These are phyloP conservation scores for Hirundo rustica DNA, from an alignment of 2,797 vertebrate genomes.

Conservation along the genomic window DNA sequence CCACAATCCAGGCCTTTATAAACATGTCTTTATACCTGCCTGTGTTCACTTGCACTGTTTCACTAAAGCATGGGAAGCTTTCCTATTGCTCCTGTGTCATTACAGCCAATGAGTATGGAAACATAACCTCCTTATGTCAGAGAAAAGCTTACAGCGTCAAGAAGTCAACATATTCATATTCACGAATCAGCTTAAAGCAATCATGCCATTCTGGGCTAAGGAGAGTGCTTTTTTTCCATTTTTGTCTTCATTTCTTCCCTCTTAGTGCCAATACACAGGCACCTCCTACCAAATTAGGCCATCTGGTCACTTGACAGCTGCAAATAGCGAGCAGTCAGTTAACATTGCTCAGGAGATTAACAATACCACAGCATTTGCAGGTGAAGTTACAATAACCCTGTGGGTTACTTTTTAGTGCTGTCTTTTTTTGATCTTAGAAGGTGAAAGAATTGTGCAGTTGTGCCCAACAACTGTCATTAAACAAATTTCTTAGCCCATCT, in stretches of 20 bases:
- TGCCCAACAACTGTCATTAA: not conserved
- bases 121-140: not conserved
- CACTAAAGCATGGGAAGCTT: not conserved
- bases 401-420: not conserved
- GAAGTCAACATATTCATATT: not conserved
- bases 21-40: not conserved
- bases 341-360: not conserved
- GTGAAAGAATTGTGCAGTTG: not conserved
- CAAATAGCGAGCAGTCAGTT: not conserved
- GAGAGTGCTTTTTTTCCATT: not conserved
- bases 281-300: not conserved
- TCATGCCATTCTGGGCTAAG: not conserved
- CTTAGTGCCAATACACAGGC: not conserved
- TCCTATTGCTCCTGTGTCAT: not conserved
- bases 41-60: fast-evolving
- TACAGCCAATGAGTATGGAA: not conserved
- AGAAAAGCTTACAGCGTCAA: not conserved
- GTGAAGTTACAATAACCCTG: not conserved
- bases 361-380: not conserved
- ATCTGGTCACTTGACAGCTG: not conserved
- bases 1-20: not conserved
- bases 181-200: not conserved
- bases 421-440: not conserved
- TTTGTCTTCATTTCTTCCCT: not conserved
- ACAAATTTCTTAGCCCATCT: not conserved